A percentile compares a stretch with the other conserved stretches of the same genome.
These are phyloP conservation scores for Campopleginae sp. DNA, from an alignment of 2,888 invertebrate genomes.

Conservation along the genomic window DNA sequence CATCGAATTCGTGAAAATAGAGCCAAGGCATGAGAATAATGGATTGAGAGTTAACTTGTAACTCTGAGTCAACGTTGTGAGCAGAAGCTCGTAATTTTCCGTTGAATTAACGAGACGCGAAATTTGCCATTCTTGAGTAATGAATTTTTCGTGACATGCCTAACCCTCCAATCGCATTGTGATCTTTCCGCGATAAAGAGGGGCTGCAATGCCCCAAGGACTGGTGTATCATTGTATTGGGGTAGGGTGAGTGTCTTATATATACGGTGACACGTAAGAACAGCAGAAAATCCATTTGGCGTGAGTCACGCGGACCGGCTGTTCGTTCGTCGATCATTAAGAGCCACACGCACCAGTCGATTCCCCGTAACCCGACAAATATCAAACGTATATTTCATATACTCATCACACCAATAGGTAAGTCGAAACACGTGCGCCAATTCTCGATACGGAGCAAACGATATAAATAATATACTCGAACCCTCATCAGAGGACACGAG, in stretches of 20 bases:
- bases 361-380: slow-evolving; percentile 72
- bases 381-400: slow-evolving; percentile 66
- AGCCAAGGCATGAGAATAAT: background rate
- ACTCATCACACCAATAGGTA: slow-evolving; percentile 28
- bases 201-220: slow-evolving; percentile 52
- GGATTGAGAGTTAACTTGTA: background rate
- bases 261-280: slow-evolving; percentile 68
- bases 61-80: background rate
- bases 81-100: slow-evolving; percentile 22
- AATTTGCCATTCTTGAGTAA: slow-evolving; percentile 35
- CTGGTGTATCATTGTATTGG: slow-evolving; percentile 41
- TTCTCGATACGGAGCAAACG: background rate
- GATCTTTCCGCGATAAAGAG: slow-evolving; percentile 50
- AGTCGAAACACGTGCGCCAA: slow-evolving; percentile 13
- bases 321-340: slow-evolving; percentile 77
- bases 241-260: slow-evolving; percentile 33
- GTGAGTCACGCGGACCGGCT: slow-evolving; percentile 79
- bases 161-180: slow-evolving; percentile 31
- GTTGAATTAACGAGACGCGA: slow-evolving; percentile 23
- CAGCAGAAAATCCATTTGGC: slow-evolving; percentile 61
- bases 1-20: background rate
- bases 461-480: slow-evolving; percentile 2
- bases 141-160: slow-evolving; percentile 49
- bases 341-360: slow-evolving; percentile 69
- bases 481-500: background rate